A percentile compares a stretch with the other conserved stretches of the same genome.
Evolutionary conservation across 2,113 vertebrate genomes (phyloP).

Genomic region (Rhinopomastus cyanomelas): DNA sequence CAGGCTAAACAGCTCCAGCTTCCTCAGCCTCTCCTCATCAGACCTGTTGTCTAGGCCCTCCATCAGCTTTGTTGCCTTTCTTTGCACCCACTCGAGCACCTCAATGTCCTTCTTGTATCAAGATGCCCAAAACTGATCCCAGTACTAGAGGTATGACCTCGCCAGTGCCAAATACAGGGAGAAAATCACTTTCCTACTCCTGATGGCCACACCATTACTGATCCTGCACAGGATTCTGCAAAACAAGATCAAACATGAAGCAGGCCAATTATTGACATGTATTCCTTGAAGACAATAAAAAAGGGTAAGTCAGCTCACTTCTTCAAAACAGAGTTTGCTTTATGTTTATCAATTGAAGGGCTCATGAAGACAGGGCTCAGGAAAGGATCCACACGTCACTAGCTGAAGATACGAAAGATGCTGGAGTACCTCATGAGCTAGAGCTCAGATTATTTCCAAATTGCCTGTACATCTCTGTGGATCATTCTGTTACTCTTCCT

Average conservation of each 20-base stretch:
- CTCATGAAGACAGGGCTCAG: background rate
- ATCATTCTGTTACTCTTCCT: background rate
- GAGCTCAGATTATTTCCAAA: background rate
- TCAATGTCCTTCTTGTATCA: too few relatives aligned
- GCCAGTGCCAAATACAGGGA: too few relatives aligned
- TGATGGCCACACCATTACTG: too few relatives aligned
- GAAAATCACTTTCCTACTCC: too few relatives aligned
- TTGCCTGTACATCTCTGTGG: background rate
- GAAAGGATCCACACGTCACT: background rate
- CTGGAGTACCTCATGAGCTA: background rate
- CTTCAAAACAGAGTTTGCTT: background rate
- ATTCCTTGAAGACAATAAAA: background rate
- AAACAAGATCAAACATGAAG: background rate
- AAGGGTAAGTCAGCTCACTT: background rate
- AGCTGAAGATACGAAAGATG: background rate
- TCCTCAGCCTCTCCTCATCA: too few relatives aligned
- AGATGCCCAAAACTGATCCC: too few relatives aligned
- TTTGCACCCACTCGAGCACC: too few relatives aligned
- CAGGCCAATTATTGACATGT: rapidly evolving
- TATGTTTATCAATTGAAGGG: background rate
- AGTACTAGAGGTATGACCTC: too few relatives aligned
- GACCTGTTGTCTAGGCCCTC: too few relatives aligned
- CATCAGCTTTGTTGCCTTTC: too few relatives aligned
- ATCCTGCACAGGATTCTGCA: background rate
- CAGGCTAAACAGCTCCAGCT: too few relatives aligned